Percentiles rank a stretch among this genome's conserved stretches.
These are phyloP conservation scores for Agrochola circellaris DNA, from an alignment of 2,888 invertebrate species.

Conservation along the genomic window DNA sequence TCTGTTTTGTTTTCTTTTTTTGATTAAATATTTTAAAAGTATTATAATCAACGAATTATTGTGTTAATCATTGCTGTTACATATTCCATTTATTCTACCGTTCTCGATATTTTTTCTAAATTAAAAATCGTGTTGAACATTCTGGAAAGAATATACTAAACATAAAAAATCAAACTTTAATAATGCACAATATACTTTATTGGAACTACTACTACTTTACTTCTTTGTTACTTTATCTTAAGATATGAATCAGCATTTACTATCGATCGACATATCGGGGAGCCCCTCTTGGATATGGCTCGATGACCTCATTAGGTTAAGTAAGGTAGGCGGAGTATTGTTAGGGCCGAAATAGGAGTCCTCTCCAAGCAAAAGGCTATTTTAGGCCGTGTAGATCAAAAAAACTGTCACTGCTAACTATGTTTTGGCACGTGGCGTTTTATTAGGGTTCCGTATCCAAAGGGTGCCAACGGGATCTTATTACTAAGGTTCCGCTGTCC, in stretches of 20 bases:
- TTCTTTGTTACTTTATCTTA: too few species aligned
- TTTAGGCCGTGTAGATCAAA: not conserved
- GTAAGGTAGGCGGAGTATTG: not conserved
- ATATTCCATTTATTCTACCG: not conserved
- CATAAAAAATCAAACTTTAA: conserved; percentile 2
- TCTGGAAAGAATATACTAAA: not conserved
- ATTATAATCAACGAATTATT: not conserved
- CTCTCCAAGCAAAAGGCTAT: not conserved
- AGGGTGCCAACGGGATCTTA: too few species aligned
- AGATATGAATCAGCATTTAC: conserved; percentile 7
- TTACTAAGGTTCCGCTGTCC: too few species aligned
- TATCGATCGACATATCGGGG: not conserved
- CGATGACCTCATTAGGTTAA: not conserved
- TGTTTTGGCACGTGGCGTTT: not conserved
- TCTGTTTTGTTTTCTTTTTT: not conserved
- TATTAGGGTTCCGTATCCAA: too few species aligned
- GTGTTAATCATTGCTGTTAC: not conserved
- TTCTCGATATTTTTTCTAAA: not conserved
- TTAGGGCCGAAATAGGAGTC: not conserved
- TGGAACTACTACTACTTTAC: too few species aligned
- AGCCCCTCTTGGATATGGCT: not conserved
- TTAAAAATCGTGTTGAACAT: not conserved
- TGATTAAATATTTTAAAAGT: not conserved
- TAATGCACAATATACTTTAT: conserved; percentile 17
- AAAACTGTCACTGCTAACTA: not conserved